Conservation (phyloP, 2,888 invertebrate species). For the Microctonus hyperodae region DNA sequence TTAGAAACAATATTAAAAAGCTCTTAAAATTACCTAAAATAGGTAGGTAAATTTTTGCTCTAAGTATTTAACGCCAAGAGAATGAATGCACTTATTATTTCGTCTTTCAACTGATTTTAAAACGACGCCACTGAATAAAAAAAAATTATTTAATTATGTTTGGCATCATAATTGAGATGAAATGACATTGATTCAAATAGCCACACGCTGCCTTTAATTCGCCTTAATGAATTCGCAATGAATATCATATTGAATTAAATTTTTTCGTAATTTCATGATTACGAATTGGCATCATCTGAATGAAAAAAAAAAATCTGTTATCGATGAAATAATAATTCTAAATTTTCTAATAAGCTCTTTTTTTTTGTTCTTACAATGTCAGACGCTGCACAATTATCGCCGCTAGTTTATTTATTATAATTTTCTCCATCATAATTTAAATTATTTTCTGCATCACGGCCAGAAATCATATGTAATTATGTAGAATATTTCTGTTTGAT, state of each 20-base stretch:
- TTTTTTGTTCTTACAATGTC: constrained; percentile 17
- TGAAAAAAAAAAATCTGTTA: too few species aligned
- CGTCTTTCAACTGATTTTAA: too few species aligned
- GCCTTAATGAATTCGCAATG: neutral
- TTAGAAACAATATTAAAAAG: neutral
- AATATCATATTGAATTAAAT: neutral
- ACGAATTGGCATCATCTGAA: neutral
- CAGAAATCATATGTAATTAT: constrained; percentile 9
- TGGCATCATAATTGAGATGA: neutral
- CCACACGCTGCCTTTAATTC: neutral
- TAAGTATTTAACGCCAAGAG: constrained; percentile 26
- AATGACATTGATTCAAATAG: neutral
- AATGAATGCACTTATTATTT: constrained; percentile 6
- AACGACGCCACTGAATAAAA: neutral
- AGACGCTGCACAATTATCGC: constrained; percentile 29
- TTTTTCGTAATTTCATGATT: neutral
- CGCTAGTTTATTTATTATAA: constrained; percentile 14
- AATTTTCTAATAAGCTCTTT: constrained; percentile 46
- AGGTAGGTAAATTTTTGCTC: constrained; percentile 6
- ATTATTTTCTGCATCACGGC: neutral
- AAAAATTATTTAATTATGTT: neutral
- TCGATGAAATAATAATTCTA: constrained; percentile 28
- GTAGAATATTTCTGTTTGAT: too few species aligned
- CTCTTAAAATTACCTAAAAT: neutral
- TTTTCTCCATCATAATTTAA: constrained; percentile 9